A percentile compares a stretch with the other conserved stretches of the same genome.
phyloP scores from a whole-genome alignment of 2,113 vertebrate species.

The Dromas ardeola region DNA sequence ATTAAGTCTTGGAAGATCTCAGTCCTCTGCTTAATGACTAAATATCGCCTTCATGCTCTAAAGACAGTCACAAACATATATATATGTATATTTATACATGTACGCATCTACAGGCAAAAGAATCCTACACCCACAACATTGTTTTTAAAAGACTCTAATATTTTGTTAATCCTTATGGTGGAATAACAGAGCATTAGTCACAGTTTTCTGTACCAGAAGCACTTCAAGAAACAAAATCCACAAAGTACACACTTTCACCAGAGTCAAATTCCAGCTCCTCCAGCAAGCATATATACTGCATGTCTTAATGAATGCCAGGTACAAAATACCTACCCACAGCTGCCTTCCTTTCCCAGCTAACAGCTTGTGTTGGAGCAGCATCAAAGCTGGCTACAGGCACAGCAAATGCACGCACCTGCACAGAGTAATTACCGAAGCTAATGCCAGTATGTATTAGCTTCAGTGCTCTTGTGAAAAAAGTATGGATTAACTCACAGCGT shows the following conservation, averaged over 20 bases:
- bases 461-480: slow-evolving; percentile 9
- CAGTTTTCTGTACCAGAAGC: neutral
- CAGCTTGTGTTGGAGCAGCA: slow-evolving; percentile 45
- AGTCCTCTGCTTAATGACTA: neutral
- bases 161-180: neutral
- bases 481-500: slow-evolving; percentile 41
- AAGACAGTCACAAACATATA: neutral
- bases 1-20: neutral
- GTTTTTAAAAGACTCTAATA: neutral
- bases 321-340: neutral
- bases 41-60: neutral
- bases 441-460: slow-evolving; percentile 45
- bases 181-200: slow-evolving; percentile 2
- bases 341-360: neutral
- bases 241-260: neutral
- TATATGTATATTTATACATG: neutral
- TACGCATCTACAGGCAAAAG: neutral
- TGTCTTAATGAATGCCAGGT: slow-evolving; percentile 22
- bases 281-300: neutral
- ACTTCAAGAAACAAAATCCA: slow-evolving; percentile 14
- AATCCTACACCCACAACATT: neutral
- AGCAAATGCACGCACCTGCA: slow-evolving; percentile 46
- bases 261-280: neutral
- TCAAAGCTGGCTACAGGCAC: slow-evolving; percentile 33
- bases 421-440: neutral